Conservation (phyloP, 2,797 vertebrate species). For the Dallia pectoralis region DNA sequence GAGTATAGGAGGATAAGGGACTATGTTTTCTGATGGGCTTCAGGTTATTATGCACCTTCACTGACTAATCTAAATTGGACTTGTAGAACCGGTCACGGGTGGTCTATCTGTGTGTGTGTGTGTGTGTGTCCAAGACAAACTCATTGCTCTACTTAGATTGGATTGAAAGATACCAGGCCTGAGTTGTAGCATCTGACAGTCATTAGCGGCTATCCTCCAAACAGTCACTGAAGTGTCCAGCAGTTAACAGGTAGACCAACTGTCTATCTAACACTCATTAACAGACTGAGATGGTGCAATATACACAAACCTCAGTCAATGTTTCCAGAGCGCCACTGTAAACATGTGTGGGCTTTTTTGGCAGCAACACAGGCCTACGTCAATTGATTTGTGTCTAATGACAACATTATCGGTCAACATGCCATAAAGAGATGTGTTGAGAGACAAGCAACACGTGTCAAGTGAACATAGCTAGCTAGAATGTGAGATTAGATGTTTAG, state of each 20-base stretch:
- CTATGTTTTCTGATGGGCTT: neutral
- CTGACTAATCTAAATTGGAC: neutral
- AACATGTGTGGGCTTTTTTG: no score
- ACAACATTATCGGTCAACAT: no score
- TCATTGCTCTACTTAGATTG: neutral
- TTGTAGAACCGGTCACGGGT: conserved; percentile 6
- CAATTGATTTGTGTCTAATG: no score
- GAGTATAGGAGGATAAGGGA: neutral
- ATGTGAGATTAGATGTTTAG: no score
- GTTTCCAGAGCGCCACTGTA: no score
- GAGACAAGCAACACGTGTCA: no score
- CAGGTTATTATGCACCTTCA: neutral
- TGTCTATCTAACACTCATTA: neutral
- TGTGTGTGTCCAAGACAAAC: neutral
- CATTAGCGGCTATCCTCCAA: neutral
- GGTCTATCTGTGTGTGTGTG: neutral
- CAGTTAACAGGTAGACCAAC: neutral
- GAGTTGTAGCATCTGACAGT: neutral
- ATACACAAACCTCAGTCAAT: no score
- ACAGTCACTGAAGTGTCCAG: neutral
- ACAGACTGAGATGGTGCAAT: no score
- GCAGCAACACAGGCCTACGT: no score
- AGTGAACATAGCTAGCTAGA: no score
- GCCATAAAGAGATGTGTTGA: no score
- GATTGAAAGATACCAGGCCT: neutral